Evolutionary conservation across 2,797 vertebrate species (phyloP).

Genomic region (Alauda arvensis): DNA sequence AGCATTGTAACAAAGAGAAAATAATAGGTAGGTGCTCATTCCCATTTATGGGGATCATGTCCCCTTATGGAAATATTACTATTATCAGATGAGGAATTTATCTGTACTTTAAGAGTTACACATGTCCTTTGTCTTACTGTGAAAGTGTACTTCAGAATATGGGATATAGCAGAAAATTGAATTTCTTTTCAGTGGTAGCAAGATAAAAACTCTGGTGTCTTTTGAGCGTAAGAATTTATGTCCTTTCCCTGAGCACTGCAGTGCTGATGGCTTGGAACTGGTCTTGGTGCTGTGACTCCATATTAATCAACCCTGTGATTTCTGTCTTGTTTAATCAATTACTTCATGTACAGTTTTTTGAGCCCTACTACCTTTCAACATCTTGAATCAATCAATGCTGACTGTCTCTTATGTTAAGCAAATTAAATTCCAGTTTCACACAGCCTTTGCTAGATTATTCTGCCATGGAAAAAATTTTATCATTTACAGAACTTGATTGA

Average conservation of each 20-base stretch:
- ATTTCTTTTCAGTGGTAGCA: not conserved
- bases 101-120: not conserved
- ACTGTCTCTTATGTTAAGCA: conserved; percentile 30
- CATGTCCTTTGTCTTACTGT: not conserved
- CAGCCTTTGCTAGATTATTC: conserved; percentile 8
- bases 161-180: not conserved
- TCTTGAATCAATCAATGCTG: conserved; percentile 48
- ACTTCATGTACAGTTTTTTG: conserved; percentile 1
- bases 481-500: conserved; percentile 1
- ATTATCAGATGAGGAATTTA: not conserved
- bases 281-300: not conserved
- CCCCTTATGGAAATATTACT: not conserved
- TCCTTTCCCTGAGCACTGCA: not conserved
- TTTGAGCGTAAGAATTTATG: not conserved
- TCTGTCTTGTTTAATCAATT: conserved; percentile 54
- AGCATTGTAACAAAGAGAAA: not conserved
- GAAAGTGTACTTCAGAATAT: not conserved
- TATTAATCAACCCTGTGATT: conserved; percentile 40
- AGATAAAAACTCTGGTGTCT: not conserved
- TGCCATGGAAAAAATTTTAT: not conserved
- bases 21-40: not conserved
- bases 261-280: not conserved
- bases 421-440: conserved; percentile 46
- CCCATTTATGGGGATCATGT: not conserved
- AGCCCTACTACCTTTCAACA: conserved; percentile 23